A percentile compares a stretch with the other conserved stretches of the same genome.
Evolutionary conservation across 2,113 vertebrate species (phyloP).

Genomic region (Rafetus swinhoei): DNA sequence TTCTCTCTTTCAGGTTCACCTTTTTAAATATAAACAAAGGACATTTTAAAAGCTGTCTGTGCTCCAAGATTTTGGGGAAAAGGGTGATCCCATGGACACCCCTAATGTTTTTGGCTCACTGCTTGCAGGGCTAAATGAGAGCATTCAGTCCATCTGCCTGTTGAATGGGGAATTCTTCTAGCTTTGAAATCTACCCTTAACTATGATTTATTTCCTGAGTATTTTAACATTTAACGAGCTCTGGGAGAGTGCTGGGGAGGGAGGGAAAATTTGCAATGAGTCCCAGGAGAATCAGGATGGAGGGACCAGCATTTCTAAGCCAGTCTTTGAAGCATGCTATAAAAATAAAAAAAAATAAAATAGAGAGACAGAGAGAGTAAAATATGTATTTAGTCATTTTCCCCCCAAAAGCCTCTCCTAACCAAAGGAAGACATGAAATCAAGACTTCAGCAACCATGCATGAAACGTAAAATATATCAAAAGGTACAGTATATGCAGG

Average conservation of each 20-base stretch:
- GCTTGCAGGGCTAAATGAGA: neutral
- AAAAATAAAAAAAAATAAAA: neutral
- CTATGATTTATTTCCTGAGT: neutral
- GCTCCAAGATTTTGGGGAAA: neutral
- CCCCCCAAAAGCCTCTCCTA: neutral
- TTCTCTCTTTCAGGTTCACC: neutral
- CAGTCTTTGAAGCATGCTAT: neutral
- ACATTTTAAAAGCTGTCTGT: neutral
- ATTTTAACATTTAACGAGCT: neutral
- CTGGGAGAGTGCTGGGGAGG: neutral
- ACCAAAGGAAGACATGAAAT: neutral
- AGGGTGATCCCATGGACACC: neutral
- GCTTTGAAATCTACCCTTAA: neutral
- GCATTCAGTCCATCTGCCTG: neutral
- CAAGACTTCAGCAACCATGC: fast-evolving
- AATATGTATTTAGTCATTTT: neutral
- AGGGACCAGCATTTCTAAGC: neutral
- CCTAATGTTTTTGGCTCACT: neutral
- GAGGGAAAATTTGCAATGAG: neutral
- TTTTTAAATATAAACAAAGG: neutral
- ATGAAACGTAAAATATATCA: fast-evolving
- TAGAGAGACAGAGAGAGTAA: neutral
- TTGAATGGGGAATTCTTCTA: neutral
- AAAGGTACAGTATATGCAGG: neutral
- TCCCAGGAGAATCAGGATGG: neutral